These are phyloP conservation scores for Drosophila anomelani DNA, from an alignment of 2,888 invertebrate genomes.

Conservation along the genomic window DNA sequence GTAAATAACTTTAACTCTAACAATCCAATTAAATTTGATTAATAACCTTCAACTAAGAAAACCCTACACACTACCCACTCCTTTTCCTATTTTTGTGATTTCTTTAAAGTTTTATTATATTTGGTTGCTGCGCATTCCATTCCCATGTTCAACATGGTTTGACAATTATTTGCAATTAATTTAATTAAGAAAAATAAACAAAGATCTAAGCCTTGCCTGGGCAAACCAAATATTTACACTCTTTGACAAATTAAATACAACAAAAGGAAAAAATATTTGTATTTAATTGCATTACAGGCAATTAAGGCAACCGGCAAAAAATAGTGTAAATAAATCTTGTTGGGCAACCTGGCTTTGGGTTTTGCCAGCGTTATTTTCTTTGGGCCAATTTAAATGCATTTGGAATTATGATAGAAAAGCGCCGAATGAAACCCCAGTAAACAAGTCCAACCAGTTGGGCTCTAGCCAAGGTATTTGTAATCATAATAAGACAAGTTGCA, in stretches of 20 bases:
- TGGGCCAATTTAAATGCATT: slow-evolving; percentile 69
- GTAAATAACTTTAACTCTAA: neutral
- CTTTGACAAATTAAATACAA: slow-evolving; percentile 62
- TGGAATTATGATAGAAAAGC: slow-evolving; percentile 59
- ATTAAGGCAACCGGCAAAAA: slow-evolving; percentile 60
- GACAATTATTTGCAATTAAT: slow-evolving; percentile 60
- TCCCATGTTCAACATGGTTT: slow-evolving; percentile 54
- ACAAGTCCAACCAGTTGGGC: slow-evolving; percentile 72
- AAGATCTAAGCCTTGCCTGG: neutral
- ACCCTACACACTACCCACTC: neutral
- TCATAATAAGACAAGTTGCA: slow-evolving; percentile 45
- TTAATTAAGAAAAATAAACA: slow-evolving; percentile 38
- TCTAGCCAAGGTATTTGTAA: slow-evolving; percentile 37
- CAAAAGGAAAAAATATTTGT: slow-evolving; percentile 60
- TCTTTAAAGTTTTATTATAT: neutral
- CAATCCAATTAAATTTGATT: slow-evolving; percentile 4
- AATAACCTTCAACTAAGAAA: neutral
- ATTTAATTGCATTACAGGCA: slow-evolving; percentile 72
- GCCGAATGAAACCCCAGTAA: slow-evolving; percentile 48
- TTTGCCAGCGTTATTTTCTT: slow-evolving; percentile 40
- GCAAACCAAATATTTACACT: slow-evolving; percentile 51
- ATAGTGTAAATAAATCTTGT: slow-evolving; percentile 56
- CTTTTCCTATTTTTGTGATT: slow-evolving; percentile 3
- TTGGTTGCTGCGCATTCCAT: slow-evolving; percentile 49
- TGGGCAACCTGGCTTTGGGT: slow-evolving; percentile 31